Evolutionary conservation across 2,113 vertebrate species (phyloP).

Genomic region (Turnix velox): DNA sequence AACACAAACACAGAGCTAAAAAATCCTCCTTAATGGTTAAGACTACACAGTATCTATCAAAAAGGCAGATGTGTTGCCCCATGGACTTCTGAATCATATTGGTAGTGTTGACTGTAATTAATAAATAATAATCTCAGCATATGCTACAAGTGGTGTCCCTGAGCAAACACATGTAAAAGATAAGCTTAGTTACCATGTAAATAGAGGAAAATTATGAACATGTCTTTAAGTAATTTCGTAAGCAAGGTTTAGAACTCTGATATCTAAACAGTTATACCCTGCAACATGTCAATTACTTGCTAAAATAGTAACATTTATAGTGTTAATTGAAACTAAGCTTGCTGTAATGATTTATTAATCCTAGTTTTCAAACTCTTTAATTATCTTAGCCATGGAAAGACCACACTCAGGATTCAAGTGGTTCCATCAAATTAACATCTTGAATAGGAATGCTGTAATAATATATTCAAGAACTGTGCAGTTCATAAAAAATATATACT

Average conservation of each 20-base stretch:
- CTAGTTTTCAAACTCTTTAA: conserved; percentile 67
- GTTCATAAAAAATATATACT: not conserved
- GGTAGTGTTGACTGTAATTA: not conserved
- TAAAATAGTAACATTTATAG: conserved; percentile 62
- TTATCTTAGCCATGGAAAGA: conserved; percentile 41
- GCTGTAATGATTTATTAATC: conserved; percentile 68
- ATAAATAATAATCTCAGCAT: conserved; percentile 9
- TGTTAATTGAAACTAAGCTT: conserved; percentile 68
- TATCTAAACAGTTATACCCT: conserved; percentile 38
- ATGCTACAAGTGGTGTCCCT: not conserved
- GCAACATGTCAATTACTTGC: conserved; percentile 57
- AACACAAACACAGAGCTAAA: not conserved
- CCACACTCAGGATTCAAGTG: conserved; percentile 29
- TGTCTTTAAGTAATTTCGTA: not conserved
- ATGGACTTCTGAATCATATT: not conserved
- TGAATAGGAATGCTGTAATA: not conserved
- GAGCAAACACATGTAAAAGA: not conserved
- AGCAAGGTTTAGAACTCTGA: conserved; percentile 36
- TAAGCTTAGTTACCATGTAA: not conserved
- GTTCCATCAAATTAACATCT: conserved; percentile 29
- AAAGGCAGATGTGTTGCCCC: not conserved
- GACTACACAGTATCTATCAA: not conserved
- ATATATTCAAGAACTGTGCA: not conserved
- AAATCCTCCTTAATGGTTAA: rapidly evolving
- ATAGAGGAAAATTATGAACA: conserved; percentile 15